A percentile compares a stretch with the other conserved stretches of the same genome.
Conservation (phyloP, 2,113 vertebrate genomes). For the Oryzias melastigma region DNA sequence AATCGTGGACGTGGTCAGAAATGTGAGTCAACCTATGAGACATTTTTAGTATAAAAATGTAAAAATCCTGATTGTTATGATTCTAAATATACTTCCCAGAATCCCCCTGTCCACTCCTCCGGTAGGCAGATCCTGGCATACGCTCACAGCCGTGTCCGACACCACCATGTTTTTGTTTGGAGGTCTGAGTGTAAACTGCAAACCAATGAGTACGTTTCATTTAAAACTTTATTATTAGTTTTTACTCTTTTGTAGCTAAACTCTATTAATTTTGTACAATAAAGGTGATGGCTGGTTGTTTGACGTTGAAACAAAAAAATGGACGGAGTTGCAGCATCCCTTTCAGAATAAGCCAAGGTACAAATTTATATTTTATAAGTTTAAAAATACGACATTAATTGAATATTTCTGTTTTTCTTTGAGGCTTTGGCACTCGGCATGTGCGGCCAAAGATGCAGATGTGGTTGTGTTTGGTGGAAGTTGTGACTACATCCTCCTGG, state of each 20-base stretch:
- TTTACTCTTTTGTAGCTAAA: neutral
- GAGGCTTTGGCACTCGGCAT: slow-evolving; percentile 93
- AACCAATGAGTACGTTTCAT: slow-evolving; percentile 82
- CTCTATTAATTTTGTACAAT: neutral
- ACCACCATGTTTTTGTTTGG: slow-evolving; percentile 89
- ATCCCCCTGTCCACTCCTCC: slow-evolving; percentile 76
- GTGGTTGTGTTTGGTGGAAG: slow-evolving; percentile 95
- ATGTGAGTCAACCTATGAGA: slow-evolving; percentile 69
- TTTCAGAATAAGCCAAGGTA: slow-evolving; percentile 90
- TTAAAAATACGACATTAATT: no score
- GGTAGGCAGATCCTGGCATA: slow-evolving; percentile 91
- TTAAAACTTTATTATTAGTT: neutral
- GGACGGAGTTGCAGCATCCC: slow-evolving; percentile 85
- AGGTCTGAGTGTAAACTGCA: slow-evolving; percentile 88
- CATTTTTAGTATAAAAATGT: no score
- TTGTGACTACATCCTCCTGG: slow-evolving; percentile 89
- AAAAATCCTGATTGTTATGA: no score
- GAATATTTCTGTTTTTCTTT: neutral
- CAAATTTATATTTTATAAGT: neutral
- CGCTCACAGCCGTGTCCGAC: slow-evolving; percentile 85
- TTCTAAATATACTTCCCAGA: slow-evolving; percentile 66
- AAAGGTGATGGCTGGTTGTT: slow-evolving; percentile 88
- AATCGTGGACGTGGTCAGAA: slow-evolving; percentile 92
- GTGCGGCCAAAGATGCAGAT: slow-evolving; percentile 86
- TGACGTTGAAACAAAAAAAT: slow-evolving; percentile 81